Evolutionary conservation across 2,888 invertebrate species (phyloP), one percentile per base, ranked within the genome.

Genomic region (Molorchus minor): DNA sequence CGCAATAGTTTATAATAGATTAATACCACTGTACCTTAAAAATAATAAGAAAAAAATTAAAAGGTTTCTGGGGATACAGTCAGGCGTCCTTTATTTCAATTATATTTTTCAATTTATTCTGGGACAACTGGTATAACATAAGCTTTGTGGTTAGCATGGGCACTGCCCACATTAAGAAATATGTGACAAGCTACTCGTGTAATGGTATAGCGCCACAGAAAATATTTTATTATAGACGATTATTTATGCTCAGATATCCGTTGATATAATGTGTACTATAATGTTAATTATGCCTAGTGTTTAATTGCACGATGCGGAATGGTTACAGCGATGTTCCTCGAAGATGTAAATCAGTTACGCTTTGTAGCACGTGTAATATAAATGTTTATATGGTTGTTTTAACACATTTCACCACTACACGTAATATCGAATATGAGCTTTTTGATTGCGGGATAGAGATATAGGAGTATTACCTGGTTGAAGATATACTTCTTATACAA

Each of bases 221-320:
- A 52, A 17, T 15, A 52, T 52, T 41, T 52, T 52, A 41, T 52
- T 52, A 30, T 29, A 52, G 41, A 30, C 41, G 30, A 12, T 16
- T 52, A 41, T 52, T 52, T 52, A 52, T 41, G 52, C 30, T 40
- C 36, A 29, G 40, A 41, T 41, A 41, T 38, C 16, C 40, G 52
- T 36, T 52, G 52, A 52, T 52, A 41, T 52, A 52, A 52, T 30
- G 52, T 52, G 52, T 52, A 41, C 52, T 52, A 41, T 52, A 20
- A 52, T 41, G 52, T 40, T 52, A 52, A 52, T 52, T 52, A 52
- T 41, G 21, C 41, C 41, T 33, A 52, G 52, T 52, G 41, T 41
- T 52, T 52, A 52, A 52, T 52, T 52, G 52, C 52, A 41, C 41
- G 41, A 40, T 41, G 30, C 30, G 25, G 30, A 41, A 52, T 40